These are phyloP conservation scores for Globodera rostochiensis DNA, from an alignment of 1,140 invertebrate genomes.

Conservation along the genomic window DNA sequence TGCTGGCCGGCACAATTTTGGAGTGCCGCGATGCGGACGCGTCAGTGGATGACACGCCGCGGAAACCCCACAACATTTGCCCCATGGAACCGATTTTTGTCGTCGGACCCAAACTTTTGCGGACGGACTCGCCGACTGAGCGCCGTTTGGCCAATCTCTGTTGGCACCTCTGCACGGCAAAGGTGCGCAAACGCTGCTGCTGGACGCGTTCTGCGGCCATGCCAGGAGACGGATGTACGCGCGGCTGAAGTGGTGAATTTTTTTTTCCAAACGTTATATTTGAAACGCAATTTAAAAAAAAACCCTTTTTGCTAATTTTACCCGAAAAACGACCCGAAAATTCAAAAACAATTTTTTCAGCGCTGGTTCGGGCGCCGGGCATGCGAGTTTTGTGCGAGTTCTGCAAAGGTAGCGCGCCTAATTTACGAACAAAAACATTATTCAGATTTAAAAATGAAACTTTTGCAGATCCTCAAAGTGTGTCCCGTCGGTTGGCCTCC, in stretches of 20 bases:
- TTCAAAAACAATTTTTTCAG: slow-evolving; percentile 5
- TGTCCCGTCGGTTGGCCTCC: slow-evolving; percentile 36
- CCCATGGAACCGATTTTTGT: neutral
- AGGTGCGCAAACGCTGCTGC: slow-evolving; percentile 51
- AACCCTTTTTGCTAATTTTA: slow-evolving; percentile 3
- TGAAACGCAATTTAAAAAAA: neutral
- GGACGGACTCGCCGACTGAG: neutral
- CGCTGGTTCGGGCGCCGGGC: slow-evolving; percentile 15
- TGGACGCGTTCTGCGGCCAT: slow-evolving; percentile 56
- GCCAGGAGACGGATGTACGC: slow-evolving; percentile 57
- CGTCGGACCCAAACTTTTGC: neutral
- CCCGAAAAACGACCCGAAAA: neutral
- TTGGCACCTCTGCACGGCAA: slow-evolving; percentile 47
- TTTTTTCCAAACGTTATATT: slow-evolving; percentile 17
- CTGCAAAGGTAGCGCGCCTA: neutral
- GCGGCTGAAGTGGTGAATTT: slow-evolving; percentile 52
- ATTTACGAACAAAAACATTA: no score
- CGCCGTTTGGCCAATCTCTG: neutral
- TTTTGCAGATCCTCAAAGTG: slow-evolving; percentile 21
- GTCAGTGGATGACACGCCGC: slow-evolving; percentile 1
- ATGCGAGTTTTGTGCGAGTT: slow-evolving; percentile 47
- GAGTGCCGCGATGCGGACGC: slow-evolving; percentile 11
- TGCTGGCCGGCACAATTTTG: slow-evolving; percentile 27
- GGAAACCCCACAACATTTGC: neutral
- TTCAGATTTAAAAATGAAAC: no score